Base-by-base conservation (phyloP, 2,797 vertebrate species). In the Etheostoma nigrum region DNA sequence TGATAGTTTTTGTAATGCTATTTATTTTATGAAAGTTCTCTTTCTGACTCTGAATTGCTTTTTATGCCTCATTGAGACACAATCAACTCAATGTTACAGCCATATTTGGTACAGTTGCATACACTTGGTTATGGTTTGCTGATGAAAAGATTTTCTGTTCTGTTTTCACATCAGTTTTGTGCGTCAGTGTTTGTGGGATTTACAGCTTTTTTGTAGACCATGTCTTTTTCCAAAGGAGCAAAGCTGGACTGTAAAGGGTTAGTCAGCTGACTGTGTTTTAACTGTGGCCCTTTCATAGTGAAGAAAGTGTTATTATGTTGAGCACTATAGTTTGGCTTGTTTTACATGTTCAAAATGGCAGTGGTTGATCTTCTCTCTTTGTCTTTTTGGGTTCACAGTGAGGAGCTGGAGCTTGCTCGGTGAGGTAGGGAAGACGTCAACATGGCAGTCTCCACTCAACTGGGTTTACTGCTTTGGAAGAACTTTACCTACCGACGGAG, bases 401-500 rank as follows among this genome's bases (percentile, higher is more conserved):
- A 91, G 90, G 91, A 91, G 86, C 87, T 59, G 83, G 68, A 86
- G 83, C 62, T 74, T 23, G 45, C 92, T 91, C 91, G 76, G 81
- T 83, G 89, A 79, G 88, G 87, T 83, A 79, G 84, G 86, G 89
- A 85, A 88, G 87, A 93, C 92, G 81, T 80, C 66, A 93, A 90
- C 89, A 99, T 99, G 98, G 93, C 96, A 61, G 95, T 96, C 90
- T 97, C 95, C 95, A 95, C 97, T 4, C 98, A 99, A 88, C 88
- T 99, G 93, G 96, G 97, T 67, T 92, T 99, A 92, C 94, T 99
- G 86, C 95, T 99, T 1, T 99, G 98, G 98, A 99, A 99, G 92
- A 99, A 99, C 91, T 97, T 99, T 88, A 98, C 98, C 4, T 99
- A 95, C 89, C 90, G 98, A 93, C 96, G 96, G 93, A 92, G 98